Conservation (phyloP, 2,113 vertebrate genomes). For the Saguinus imperator region DNA sequence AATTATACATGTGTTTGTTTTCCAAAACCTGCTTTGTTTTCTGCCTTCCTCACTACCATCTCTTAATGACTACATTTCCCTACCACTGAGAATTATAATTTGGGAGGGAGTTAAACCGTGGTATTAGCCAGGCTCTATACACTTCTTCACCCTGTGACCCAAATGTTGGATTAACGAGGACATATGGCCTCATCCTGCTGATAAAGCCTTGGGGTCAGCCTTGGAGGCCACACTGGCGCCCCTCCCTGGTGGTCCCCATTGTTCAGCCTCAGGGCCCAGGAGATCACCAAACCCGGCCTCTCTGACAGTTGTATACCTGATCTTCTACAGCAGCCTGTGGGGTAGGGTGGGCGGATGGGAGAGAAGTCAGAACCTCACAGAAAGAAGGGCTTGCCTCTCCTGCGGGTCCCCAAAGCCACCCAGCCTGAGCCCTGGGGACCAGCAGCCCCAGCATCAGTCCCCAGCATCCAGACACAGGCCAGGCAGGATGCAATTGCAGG, state of each 20-base stretch:
- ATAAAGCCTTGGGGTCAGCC: slow-evolving; percentile 51
- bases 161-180: slow-evolving; percentile 51
- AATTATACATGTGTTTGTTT: slow-evolving; percentile 23
- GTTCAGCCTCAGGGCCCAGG: neutral
- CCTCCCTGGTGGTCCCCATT: slow-evolving; percentile 52
- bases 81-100: neutral
- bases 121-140: neutral
- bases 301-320: neutral
- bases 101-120: neutral
- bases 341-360: neutral
- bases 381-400: neutral
- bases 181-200: slow-evolving; percentile 59
- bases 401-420: neutral
- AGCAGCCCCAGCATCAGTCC: neutral
- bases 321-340: neutral
- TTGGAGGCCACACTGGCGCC: neutral
- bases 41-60: neutral
- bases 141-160: slow-evolving; percentile 26
- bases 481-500: slow-evolving; percentile 38
- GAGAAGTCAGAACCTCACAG: neutral
- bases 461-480: neutral
- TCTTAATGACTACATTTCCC: neutral
- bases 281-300: slow-evolving; percentile 25
- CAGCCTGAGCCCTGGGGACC: neutral
- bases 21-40: neutral